Evolutionary conservation across 2,888 invertebrate species (phyloP).

Genomic region (Amphipoea lucens): DNA sequence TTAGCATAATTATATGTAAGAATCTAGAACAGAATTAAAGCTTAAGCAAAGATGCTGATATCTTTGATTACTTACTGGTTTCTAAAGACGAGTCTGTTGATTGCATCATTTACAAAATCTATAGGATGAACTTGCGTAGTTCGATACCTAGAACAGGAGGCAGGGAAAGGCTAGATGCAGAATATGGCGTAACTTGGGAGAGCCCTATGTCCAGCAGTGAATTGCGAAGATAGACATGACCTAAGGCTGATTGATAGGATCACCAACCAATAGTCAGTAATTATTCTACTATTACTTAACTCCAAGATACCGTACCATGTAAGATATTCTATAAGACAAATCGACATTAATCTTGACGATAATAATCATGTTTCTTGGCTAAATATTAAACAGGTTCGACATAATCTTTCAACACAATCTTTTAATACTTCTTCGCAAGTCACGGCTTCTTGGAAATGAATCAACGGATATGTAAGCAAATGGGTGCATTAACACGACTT

Average conservation of each 20-base stretch:
- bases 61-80: not conserved
- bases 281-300: slow-evolving; percentile 21
- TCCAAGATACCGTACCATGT: slow-evolving; percentile 10
- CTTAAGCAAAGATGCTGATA: not conserved
- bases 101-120: not conserved
- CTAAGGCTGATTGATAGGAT: slow-evolving; percentile 13
- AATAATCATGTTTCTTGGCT: slow-evolving; percentile 46
- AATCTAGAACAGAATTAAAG: not conserved
- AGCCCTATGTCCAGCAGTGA: not conserved
- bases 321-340: slow-evolving; percentile 32
- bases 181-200: not conserved
- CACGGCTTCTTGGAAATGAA: slow-evolving; percentile 43
- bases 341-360: slow-evolving; percentile 38
- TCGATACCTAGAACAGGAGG: not conserved
- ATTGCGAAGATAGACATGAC: not conserved
- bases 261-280: not conserved
- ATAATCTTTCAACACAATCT: slow-evolving; percentile 50
- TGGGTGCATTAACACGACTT: slow-evolving; percentile 34
- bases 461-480: slow-evolving; percentile 37
- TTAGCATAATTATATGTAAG: not conserved
- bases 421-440: slow-evolving; percentile 33
- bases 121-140: not conserved
- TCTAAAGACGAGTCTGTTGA: no score
- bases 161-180: not conserved
- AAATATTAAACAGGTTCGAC: slow-evolving; percentile 46